Evolutionary conservation across 2,888 invertebrate genomes (phyloP).

Genomic region (Pseudeuparius sepicola): DNA sequence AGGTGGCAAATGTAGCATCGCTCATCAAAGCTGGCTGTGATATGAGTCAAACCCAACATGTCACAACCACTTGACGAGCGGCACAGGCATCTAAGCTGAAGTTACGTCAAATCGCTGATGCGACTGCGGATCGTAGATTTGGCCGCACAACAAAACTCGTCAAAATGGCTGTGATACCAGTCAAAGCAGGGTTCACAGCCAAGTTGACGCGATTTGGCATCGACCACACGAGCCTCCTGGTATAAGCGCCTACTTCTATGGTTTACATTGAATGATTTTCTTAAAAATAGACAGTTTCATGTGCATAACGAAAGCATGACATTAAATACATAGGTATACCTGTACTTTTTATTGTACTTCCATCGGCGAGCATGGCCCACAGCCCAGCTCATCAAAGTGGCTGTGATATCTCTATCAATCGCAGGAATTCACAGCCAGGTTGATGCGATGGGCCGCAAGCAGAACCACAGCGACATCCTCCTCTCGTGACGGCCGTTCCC

Average conservation of each 20-base stretch:
- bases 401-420: constrained; percentile 81
- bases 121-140: too few relatives aligned
- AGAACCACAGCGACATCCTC: constrained; percentile 8
- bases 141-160: constrained; percentile 76
- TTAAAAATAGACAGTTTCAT: too few relatives aligned
- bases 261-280: too few relatives aligned
- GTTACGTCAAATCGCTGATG: constrained; percentile 23
- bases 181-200: constrained; percentile 60
- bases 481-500: not conserved
- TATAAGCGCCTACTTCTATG: too few relatives aligned
- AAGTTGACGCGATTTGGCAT: constrained; percentile 62
- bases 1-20: constrained; percentile 63
- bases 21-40: constrained; percentile 99
- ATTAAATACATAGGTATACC: too few relatives aligned
- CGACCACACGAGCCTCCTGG: too few relatives aligned
- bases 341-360: too few relatives aligned
- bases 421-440: constrained; percentile 79
- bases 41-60: constrained; percentile 60
- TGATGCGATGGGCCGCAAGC: constrained; percentile 55
- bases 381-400: constrained; percentile 91
- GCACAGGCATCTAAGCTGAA: constrained; percentile 32
- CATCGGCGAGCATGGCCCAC: too few relatives aligned
- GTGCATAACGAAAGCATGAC: too few relatives aligned
- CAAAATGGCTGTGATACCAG: constrained; percentile 92
- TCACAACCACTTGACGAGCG: constrained; percentile 89